A percentile compares a stretch with the other conserved stretches of the same genome.
Conservation (phyloP, 2,113 vertebrate species). For the Porphyrio hochstetteri region DNA sequence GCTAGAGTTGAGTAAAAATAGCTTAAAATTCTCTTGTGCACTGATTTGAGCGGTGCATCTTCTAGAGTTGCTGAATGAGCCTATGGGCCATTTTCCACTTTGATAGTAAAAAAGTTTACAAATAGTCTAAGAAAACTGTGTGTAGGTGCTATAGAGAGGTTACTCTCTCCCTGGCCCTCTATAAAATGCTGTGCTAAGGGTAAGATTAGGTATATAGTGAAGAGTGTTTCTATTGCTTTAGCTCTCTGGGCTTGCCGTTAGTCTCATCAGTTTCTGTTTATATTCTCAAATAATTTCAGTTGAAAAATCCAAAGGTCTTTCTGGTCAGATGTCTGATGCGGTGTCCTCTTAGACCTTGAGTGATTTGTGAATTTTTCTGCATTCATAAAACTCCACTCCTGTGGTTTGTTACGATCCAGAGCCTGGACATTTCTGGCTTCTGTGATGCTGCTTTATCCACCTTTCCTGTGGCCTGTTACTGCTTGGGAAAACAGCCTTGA, state of each 20-base stretch:
- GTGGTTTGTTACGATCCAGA: background rate
- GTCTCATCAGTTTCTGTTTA: background rate
- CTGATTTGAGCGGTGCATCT: background rate
- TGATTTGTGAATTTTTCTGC: background rate
- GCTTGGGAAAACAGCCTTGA: background rate
- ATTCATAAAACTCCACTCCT: background rate
- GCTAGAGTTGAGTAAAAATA: background rate
- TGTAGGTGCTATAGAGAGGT: background rate
- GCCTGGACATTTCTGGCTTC: background rate
- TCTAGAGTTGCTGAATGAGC: background rate
- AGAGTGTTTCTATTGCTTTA: background rate
- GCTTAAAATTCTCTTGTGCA: background rate
- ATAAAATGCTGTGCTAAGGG: background rate
- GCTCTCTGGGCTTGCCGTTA: background rate
- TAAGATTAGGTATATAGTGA: background rate
- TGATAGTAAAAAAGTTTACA: background rate
- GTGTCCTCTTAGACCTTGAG: background rate
- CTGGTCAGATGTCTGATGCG: background rate
- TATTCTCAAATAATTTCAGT: background rate
- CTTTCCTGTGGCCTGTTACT: background rate
- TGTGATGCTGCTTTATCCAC: background rate
- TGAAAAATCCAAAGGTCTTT: background rate
- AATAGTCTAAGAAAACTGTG: background rate
- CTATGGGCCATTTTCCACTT: background rate
- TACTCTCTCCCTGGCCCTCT: background rate